phyloP scores from a whole-genome alignment of 2,888 invertebrate species.

The Diploptera punctata region DNA sequence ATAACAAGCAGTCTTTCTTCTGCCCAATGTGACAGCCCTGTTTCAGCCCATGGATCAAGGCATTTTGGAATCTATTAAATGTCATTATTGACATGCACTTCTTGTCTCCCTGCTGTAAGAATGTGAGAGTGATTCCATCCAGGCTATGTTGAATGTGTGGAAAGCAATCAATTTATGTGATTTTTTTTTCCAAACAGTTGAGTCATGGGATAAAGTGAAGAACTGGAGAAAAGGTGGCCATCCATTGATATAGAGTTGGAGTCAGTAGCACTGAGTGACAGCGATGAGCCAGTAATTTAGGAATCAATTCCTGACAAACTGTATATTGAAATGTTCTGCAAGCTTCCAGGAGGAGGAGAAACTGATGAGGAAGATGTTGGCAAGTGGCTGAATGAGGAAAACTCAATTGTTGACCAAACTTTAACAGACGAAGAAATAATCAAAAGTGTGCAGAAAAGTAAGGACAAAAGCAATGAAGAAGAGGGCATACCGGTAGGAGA shows the following conservation, averaged over 20 bases:
- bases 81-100: no score
- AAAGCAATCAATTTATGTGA: constrained; percentile 12
- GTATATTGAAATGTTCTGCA: background rate
- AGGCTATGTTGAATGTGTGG: constrained; percentile 1
- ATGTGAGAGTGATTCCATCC: background rate
- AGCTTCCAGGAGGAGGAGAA: constrained; percentile 7
- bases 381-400: constrained; percentile 2
- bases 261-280: background rate
- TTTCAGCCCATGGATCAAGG: no score
- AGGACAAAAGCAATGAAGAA: background rate
- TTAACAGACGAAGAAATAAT: constrained; percentile 4
- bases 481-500: background rate
- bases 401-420: background rate
- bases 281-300: background rate
- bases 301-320: background rate
- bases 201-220: constrained; percentile 3
- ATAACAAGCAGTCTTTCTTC: no score
- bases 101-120: background rate
- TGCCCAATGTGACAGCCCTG: no score
- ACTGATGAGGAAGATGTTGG: constrained; percentile 8
- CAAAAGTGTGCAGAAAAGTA: constrained; percentile 2
- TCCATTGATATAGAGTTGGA: background rate
- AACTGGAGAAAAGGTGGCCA: background rate
- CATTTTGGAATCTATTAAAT: no score
- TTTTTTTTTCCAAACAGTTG: background rate